Conservation (phyloP, 2,113 vertebrate species). For the Dipodomys stephensi region DNA sequence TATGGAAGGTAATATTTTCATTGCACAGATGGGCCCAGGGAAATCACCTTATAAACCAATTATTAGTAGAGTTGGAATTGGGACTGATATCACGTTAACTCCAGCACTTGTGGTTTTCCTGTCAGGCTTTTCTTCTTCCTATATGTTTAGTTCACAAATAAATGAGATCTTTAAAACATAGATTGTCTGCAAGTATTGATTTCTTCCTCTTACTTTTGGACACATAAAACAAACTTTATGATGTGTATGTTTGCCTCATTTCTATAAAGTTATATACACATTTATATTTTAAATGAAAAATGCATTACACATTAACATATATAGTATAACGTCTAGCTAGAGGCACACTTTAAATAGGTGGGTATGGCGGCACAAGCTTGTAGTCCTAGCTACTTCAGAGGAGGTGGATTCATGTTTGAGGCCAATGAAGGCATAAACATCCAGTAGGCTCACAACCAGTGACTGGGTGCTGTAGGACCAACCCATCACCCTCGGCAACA, state of each 20-base stretch:
- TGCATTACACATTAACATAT: not conserved
- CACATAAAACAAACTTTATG: not conserved
- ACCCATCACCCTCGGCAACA: no score
- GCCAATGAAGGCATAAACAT: no score
- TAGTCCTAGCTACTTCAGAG: no score
- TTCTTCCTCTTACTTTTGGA: not conserved
- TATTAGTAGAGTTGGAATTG: not conserved
- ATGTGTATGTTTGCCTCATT: not conserved
- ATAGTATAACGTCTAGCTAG: not conserved
- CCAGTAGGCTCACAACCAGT: no score
- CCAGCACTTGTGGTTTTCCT: not conserved
- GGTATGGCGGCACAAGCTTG: no score
- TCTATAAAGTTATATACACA: not conserved
- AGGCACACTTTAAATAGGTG: not conserved
- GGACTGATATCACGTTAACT: not conserved
- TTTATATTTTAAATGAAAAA: conserved; percentile 45
- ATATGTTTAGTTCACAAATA: not conserved
- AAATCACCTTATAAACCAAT: not conserved
- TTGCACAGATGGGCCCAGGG: not conserved
- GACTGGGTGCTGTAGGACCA: no score
- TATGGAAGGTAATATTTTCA: not conserved
- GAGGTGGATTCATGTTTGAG: no score
- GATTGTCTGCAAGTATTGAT: not conserved
- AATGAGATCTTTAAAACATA: not conserved
- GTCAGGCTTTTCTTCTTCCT: not conserved